phyloP scores from a whole-genome alignment of 2,113 vertebrate genomes.

The Cyanistes caeruleus region DNA sequence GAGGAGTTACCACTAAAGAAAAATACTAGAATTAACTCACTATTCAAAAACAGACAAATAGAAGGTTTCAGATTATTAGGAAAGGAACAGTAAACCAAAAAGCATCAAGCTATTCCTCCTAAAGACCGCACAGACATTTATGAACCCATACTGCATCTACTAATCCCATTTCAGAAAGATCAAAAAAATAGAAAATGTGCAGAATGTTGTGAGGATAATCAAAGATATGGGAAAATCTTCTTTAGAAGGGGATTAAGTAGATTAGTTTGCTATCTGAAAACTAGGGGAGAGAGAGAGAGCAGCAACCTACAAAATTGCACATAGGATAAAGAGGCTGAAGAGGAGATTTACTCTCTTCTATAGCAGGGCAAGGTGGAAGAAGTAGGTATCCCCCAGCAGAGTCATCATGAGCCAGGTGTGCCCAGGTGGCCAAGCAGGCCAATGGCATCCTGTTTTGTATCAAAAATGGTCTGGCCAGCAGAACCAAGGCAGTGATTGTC shows the following conservation, averaged over 20 bases:
- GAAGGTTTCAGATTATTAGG: not conserved
- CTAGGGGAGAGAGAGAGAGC: not conserved
- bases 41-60: not conserved
- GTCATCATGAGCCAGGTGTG: not conserved
- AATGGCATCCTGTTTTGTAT: not conserved
- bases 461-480: not conserved
- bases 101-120: not conserved
- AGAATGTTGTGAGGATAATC: not conserved
- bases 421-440: not conserved
- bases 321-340: not conserved
- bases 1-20: not conserved
- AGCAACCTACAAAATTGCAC: not conserved
- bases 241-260: constrained; percentile 34
- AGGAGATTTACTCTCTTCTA: not conserved
- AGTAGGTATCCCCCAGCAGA: not conserved
- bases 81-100: not conserved
- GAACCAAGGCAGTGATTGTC: not conserved
- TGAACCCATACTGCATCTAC: not conserved
- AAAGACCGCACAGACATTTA: not conserved
- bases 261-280: constrained; percentile 31
- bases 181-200: not conserved
- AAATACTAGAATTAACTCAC: not conserved
- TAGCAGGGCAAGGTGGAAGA: not conserved
- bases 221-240: constrained; percentile 28
- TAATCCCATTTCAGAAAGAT: not conserved